Percentiles rank a stretch among this genome's conserved stretches.
phyloP scores from a whole-genome alignment of 2,113 vertebrate genomes.

The Megalops atlanticus region DNA sequence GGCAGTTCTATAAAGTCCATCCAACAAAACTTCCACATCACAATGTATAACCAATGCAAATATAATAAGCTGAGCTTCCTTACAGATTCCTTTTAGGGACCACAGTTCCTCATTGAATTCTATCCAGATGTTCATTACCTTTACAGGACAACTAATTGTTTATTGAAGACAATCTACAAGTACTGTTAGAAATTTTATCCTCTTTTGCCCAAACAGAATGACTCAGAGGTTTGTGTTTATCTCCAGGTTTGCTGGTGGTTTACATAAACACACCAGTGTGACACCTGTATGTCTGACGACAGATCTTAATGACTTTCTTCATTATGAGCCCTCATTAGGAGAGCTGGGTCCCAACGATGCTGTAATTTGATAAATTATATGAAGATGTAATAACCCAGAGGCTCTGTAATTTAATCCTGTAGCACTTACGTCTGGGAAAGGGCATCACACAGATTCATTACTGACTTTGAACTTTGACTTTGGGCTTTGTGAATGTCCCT shows the following conservation, averaged over 20 bases:
- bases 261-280: not conserved
- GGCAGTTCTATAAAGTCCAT: no score
- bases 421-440: conserved; percentile 23
- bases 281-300: conserved; percentile 21
- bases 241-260: not conserved
- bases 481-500: not conserved
- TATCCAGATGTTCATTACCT: no score
- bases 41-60: no score
- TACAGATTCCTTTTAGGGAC: no score
- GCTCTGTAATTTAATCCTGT: conserved; percentile 23
- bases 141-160: conserved; percentile 27
- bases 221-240: conserved; percentile 8
- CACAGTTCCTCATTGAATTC: no score
- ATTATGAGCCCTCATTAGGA: conserved; percentile 20
- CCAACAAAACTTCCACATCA: no score
- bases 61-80: no score
- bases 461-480: conserved; percentile 10
- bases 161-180: conserved; percentile 30
- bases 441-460: conserved; percentile 27
- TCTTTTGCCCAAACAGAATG: conserved; percentile 26
- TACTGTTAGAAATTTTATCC: conserved; percentile 31
- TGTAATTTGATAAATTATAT: conserved; percentile 27
- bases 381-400: conserved; percentile 27
- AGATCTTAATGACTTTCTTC: conserved; percentile 27
- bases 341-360: conserved; percentile 10